A percentile compares a stretch with the other conserved stretches of the same genome.
Evolutionary conservation across 1,140 invertebrate species (phyloP).

Genomic region (Bacillus rossius): DNA sequence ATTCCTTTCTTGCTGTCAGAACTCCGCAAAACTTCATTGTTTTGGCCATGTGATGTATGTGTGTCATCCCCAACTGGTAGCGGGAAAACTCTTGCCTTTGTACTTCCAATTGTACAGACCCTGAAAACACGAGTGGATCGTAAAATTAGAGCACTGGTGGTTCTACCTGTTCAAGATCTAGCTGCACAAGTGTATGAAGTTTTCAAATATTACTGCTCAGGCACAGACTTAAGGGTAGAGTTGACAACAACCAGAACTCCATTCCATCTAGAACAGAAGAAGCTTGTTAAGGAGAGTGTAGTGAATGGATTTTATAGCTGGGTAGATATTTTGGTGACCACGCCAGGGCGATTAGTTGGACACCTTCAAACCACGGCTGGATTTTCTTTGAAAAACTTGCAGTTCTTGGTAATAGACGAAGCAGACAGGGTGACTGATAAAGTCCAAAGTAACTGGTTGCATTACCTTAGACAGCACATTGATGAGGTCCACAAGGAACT

Average conservation of each 20-base stretch:
- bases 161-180: constrained; percentile 89
- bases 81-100: constrained; percentile 95
- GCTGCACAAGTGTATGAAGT: constrained; percentile 85
- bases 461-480: constrained; percentile 46
- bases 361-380: constrained; percentile 83
- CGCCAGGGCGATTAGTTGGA: constrained; percentile 88
- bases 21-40: constrained; percentile 49
- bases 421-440: constrained; percentile 91
- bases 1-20: constrained; percentile 73
- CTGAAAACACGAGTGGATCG: constrained; percentile 42
- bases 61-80: constrained; percentile 96
- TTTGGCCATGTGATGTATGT: constrained; percentile 84
- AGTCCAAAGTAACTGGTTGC: constrained; percentile 84
- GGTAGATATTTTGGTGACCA: constrained; percentile 89
- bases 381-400: constrained; percentile 72
- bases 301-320: constrained; percentile 40
- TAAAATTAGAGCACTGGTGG: constrained; percentile 74
- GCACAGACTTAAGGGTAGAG: constrained; percentile 65
- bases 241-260: constrained; percentile 66
- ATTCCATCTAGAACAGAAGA: constrained; percentile 68
- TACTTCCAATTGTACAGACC: constrained; percentile 83
- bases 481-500: constrained; percentile 7
- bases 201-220: constrained; percentile 64
- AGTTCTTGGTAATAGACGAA: constrained; percentile 92
- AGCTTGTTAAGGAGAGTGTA: constrained; percentile 58